Evolutionary conservation across 2,113 vertebrate genomes (phyloP), one percentile per base, ranked within the genome.

Genomic region (Antennarius striatus): DNA sequence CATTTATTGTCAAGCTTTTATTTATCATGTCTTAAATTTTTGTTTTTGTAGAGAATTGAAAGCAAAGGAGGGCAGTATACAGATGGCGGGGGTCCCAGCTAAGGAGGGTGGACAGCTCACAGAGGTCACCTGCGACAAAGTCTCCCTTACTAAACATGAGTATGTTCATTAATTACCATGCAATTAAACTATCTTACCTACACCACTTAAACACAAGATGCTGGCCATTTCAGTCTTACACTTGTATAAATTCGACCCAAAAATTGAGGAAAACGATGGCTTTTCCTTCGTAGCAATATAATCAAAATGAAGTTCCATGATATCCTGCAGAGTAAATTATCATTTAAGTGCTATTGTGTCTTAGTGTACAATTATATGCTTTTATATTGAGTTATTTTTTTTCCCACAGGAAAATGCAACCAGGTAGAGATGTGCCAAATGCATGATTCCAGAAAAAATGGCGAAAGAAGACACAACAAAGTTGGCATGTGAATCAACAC

Each of bases 51-150:
- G 93, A 71, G 90, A 88, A 40, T 54, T 92, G 72, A 93, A 87
- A 29, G 29, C 92, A 65, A 89, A 89, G 32, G 88, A 89, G 32
- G 88, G 90, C 40, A 88, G 82, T 62, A 60, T 90, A 29, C 91
- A 91, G 50, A 75, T 84, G n/a, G 45, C 73, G 0, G 83, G 52
- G 12, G 58, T 70, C 62, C 83, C 69, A 54, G 79, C 43, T 22
- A 81, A 77, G 39, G 80, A 79, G 8, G 78, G 32, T 3, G 76
- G 69, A 45, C 57, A 53, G 39, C 71, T 82, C 62, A 71, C 72
- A 17, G 92, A 92, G 55, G 79, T 91, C 76, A 92, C 88, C 16
- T 90, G 87, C n/a, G 92, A 94, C 85, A 92, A 92, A 68, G 91
- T 84, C 5, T 86, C 88, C 4, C 92, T 93, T 58, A 93, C 91